Evolutionary conservation across 2,888 invertebrate species (phyloP).

Genomic region (Paralinhomoeus sp.): DNA sequence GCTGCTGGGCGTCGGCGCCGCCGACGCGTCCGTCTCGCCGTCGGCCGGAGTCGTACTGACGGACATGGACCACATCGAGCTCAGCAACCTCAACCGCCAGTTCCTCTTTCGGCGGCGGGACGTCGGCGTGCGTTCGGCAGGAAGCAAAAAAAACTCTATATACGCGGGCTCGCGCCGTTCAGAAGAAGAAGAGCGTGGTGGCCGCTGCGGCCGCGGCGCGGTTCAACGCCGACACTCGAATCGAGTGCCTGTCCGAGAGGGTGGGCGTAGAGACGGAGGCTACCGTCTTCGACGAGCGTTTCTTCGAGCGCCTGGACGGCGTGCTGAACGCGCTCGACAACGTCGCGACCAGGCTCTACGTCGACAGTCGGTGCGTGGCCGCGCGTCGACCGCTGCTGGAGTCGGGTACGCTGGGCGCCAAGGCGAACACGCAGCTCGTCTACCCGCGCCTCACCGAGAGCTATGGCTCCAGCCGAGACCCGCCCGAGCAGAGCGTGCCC

Average conservation of each 20-base stretch:
- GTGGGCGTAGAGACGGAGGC: conserved; percentile 85
- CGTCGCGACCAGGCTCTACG: conserved; percentile 79
- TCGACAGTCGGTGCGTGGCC: conserved; percentile 91
- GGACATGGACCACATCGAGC: conserved; percentile 97
- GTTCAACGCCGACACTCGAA: conserved; percentile 30
- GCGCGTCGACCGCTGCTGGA: conserved; percentile 84
- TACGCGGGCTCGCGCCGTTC: conserved; percentile 6
- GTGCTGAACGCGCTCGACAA: conserved; percentile 95
- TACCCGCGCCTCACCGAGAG: conserved; percentile 88
- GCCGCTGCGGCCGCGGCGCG: conserved; percentile 52
- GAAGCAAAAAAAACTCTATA: too few relatives aligned
- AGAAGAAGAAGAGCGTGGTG: conserved; percentile 61
- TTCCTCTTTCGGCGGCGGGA: conserved; percentile 85
- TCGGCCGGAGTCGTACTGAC: conserved; percentile 52
- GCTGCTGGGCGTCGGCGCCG: conserved; percentile 89
- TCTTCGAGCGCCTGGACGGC: conserved; percentile 74
- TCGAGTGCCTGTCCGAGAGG: conserved; percentile 35
- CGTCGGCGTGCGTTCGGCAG: conserved; percentile 40
- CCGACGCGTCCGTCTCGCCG: conserved; percentile 29
- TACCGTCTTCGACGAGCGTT: conserved; percentile 68
- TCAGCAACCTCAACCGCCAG: conserved; percentile 91
- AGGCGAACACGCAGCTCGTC: conserved; percentile 46
- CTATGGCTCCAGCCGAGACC: conserved; percentile 66
- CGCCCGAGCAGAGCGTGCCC: conserved; percentile 92
- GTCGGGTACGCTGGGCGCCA: conserved; percentile 93